A percentile compares a stretch with the other conserved stretches of the same genome.
Conservation (phyloP, 2,113 vertebrate genomes). For the Chloebia gouldiae region DNA sequence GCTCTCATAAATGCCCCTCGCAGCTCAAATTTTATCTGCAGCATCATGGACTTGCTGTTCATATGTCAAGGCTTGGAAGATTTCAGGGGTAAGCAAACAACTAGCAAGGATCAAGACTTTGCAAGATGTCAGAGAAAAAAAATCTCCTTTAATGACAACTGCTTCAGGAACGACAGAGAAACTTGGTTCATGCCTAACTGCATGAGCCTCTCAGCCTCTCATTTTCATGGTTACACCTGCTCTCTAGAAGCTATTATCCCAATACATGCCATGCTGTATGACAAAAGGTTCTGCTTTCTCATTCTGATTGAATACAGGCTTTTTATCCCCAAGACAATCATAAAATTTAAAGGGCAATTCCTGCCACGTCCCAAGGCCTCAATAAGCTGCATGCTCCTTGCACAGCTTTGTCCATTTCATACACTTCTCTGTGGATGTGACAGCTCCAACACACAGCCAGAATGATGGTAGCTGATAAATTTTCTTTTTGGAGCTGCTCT, state of each 20-base stretch:
- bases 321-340: background rate
- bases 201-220: background rate
- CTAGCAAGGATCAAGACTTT: background rate
- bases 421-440: background rate
- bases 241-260: background rate
- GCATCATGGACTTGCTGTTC: background rate
- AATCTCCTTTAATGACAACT: background rate
- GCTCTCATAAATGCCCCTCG: background rate
- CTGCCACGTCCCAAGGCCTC: background rate
- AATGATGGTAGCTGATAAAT: background rate
- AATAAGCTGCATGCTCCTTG: background rate
- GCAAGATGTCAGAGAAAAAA: background rate
- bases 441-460: background rate
- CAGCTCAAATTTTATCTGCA: background rate
- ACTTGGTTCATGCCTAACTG: background rate
- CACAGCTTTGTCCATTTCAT: background rate
- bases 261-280: accelerated
- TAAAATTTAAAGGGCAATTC: background rate
- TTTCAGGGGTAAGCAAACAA: background rate
- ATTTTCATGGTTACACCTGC: background rate
- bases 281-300: background rate
- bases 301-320: background rate
- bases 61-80: background rate
- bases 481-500: background rate
- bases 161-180: background rate